phyloP scores from a whole-genome alignment of 2,113 vertebrate species.

The Artemisiospiza belli region DNA sequence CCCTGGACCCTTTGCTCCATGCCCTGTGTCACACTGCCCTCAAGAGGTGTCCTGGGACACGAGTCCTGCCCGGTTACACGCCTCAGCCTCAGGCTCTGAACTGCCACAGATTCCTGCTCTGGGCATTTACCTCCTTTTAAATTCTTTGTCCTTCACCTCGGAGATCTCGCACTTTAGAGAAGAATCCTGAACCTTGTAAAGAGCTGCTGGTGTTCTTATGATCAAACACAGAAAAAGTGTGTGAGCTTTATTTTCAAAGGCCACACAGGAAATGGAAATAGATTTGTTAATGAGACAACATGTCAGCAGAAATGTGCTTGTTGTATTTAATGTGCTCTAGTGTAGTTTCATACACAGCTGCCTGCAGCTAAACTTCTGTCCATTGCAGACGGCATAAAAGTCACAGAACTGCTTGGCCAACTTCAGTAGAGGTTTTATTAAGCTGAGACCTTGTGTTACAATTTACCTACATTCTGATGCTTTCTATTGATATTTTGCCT shows the following conservation, averaged over 20 bases:
- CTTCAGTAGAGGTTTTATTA: neutral
- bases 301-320: neutral
- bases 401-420: neutral
- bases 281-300: constrained; percentile 45
- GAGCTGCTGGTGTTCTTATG: constrained; percentile 48
- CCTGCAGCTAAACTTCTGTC: neutral
- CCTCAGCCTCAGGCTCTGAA: neutral
- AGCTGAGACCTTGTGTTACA: neutral
- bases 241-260: constrained; percentile 66
- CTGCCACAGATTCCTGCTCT: neutral
- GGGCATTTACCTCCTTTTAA: neutral
- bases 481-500: neutral
- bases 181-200: neutral
- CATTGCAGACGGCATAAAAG: neutral
- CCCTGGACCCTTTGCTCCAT: neutral
- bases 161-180: neutral
- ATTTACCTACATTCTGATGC: neutral
- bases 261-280: constrained; percentile 72
- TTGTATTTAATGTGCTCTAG: neutral
- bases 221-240: constrained; percentile 53
- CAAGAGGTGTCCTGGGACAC: neutral
- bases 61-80: fast-evolving
- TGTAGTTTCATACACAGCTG: neutral
- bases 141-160: neutral
- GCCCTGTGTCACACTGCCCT: constrained; percentile 38